phyloP scores from a whole-genome alignment of 1,140 invertebrate species.

The Apis florea region DNA sequence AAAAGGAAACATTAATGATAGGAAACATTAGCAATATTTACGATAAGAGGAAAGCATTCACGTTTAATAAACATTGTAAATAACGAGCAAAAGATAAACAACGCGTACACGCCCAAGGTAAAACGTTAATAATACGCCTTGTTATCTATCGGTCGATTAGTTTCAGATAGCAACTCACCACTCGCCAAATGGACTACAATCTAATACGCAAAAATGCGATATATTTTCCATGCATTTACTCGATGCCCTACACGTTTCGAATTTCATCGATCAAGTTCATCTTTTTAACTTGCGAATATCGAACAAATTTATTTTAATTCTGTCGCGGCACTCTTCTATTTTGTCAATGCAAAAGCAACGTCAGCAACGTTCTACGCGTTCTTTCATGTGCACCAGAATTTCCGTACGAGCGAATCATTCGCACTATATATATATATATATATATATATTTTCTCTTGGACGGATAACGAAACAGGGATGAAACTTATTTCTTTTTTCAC shows the following conservation, averaged over 20 bases:
- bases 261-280: neutral
- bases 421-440: neutral
- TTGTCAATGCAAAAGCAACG: neutral
- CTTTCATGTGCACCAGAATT: neutral
- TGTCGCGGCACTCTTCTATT: neutral
- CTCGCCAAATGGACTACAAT: neutral
- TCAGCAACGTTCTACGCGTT: neutral
- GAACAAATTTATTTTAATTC: slow-evolving; percentile 6
- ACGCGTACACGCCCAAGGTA: neutral
- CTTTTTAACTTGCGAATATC: neutral
- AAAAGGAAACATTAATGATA: neutral
- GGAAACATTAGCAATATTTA: neutral
- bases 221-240: neutral
- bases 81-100: neutral
- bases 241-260: neutral
- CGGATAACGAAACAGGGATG: slow-evolving; percentile 10
- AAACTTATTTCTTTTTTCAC: slow-evolving; percentile 2
- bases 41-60: neutral
- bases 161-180: neutral
- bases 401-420: neutral
- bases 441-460: too few species aligned
- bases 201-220: neutral
- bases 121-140: slow-evolving; percentile 1
- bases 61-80: neutral
- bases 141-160: neutral